These are phyloP conservation scores for Mellilla xanthometata DNA, from an alignment of 2,888 invertebrate genomes.

Conservation along the genomic window DNA sequence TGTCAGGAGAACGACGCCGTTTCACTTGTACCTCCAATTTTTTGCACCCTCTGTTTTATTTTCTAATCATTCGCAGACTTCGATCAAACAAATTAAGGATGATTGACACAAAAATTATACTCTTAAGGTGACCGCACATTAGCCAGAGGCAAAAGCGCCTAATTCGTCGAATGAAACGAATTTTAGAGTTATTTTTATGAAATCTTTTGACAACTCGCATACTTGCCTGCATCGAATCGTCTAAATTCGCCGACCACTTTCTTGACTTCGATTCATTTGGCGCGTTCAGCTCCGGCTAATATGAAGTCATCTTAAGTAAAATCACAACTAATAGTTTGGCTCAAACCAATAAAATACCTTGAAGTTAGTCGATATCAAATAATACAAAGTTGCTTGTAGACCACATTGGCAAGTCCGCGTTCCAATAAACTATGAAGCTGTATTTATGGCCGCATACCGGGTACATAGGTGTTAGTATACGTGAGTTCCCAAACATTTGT, in stretches of 20 bases:
- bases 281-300: too few relatives aligned
- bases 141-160: too few relatives aligned
- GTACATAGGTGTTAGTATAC: conserved; percentile 40
- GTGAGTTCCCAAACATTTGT: conserved; percentile 65
- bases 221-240: too few relatives aligned
- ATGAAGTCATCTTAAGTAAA: too few relatives aligned
- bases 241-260: too few relatives aligned
- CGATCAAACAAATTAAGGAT: conserved; percentile 7
- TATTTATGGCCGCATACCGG: conserved; percentile 30
- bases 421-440: conserved; percentile 32
- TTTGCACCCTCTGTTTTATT: conserved; percentile 35
- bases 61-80: conserved; percentile 28
- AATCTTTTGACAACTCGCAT: too few relatives aligned
- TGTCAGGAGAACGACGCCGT: conserved; percentile 70
- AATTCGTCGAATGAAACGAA: too few relatives aligned
- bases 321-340: too few relatives aligned
- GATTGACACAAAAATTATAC: not conserved
- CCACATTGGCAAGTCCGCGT: conserved; percentile 23
- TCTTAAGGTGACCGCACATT: too few relatives aligned
- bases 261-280: too few relatives aligned
- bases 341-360: not conserved
- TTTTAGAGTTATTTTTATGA: too few relatives aligned
- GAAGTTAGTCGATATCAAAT: not conserved
- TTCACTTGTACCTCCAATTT: conserved; percentile 51
- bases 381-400: conserved; percentile 15